Percentiles rank a stretch among this genome's conserved stretches.
Evolutionary conservation across 2,113 vertebrate genomes (phyloP).

Genomic region (Corydoras maculifer): DNA sequence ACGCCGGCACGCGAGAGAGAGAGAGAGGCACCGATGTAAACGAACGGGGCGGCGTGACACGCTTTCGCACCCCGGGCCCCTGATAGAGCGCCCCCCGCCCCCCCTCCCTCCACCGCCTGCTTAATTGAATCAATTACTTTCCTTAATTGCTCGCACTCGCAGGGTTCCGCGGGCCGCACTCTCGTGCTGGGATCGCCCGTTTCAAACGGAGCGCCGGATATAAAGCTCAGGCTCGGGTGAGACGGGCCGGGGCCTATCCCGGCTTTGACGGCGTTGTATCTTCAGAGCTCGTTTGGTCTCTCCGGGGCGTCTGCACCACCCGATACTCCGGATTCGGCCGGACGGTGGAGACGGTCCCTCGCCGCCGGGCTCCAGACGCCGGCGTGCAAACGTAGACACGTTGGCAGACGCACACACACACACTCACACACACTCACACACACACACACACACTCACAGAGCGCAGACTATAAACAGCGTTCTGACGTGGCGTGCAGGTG

Average conservation of each 20-base stretch:
- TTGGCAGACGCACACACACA: conserved; percentile 51
- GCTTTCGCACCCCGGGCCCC: conserved; percentile 46
- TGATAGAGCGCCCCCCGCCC: conserved; percentile 44
- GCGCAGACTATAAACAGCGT: conserved; percentile 48
- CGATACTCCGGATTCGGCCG: conserved; percentile 50
- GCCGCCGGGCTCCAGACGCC: conserved; percentile 61
- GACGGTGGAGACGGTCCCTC: conserved; percentile 61
- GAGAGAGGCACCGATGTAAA: conserved; percentile 46
- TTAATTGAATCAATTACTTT: conserved; percentile 55
- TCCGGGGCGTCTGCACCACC: conserved; percentile 57
- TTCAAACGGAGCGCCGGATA: neutral
- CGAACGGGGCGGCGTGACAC: conserved; percentile 47
- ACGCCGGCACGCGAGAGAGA: conserved; percentile 32
- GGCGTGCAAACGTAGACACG: conserved; percentile 65
- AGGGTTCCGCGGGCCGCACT: conserved; percentile 26
- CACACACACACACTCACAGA: conserved; percentile 49
- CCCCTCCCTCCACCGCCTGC: conserved; percentile 30
- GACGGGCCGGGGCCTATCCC: conserved; percentile 18
- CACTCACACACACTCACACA: conserved; percentile 49
- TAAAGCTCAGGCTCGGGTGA: conserved; percentile 36
- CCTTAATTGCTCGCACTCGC: conserved; percentile 52
- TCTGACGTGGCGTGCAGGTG: conserved; percentile 68
- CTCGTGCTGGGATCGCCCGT: neutral
- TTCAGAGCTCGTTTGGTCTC: conserved; percentile 61
- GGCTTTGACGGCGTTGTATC: conserved; percentile 36